Conservation (phyloP, 2,113 vertebrate species). For the Laterallus jamaicensis region DNA sequence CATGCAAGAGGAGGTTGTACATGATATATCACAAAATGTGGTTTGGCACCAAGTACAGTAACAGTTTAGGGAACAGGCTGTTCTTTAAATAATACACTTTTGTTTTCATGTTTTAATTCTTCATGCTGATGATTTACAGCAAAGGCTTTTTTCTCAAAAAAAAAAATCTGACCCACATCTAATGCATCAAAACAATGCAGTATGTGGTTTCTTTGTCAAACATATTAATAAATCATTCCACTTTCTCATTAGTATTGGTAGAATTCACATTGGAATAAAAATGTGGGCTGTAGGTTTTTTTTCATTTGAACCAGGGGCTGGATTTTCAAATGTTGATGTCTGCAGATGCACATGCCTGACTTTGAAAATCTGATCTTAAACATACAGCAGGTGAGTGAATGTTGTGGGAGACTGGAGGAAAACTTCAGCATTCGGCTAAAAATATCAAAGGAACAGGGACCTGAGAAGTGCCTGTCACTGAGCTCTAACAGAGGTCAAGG, state of each 20-base stretch:
- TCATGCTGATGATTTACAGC: slow-evolving; percentile 38
- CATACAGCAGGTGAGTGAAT: neutral
- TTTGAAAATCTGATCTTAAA: neutral
- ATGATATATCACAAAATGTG: slow-evolving; percentile 60
- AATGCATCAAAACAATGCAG: neutral
- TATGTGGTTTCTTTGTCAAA: slow-evolving; percentile 47
- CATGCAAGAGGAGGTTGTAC: slow-evolving; percentile 38
- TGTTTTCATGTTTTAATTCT: slow-evolving; percentile 62
- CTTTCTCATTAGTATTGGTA: neutral
- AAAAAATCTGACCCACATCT: neutral
- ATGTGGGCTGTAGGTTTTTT: neutral
- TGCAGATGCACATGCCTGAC: neutral
- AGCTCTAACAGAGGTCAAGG: neutral
- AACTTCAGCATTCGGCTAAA: neutral
- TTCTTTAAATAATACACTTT: slow-evolving; percentile 65
- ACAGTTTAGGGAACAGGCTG: slow-evolving; percentile 63
- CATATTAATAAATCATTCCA: slow-evolving; percentile 34
- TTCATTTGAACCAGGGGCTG: neutral
- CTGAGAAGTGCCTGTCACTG: neutral
- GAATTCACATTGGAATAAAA: neutral
- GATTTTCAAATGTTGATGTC: neutral
- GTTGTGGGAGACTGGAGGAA: neutral
- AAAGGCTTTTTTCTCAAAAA: slow-evolving; percentile 13
- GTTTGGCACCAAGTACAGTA: slow-evolving; percentile 43
- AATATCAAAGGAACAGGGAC: neutral